Percentiles rank a stretch among this genome's conserved stretches.
phyloP scores from a whole-genome alignment of 2,113 vertebrate species.

The Hassar affinis region DNA sequence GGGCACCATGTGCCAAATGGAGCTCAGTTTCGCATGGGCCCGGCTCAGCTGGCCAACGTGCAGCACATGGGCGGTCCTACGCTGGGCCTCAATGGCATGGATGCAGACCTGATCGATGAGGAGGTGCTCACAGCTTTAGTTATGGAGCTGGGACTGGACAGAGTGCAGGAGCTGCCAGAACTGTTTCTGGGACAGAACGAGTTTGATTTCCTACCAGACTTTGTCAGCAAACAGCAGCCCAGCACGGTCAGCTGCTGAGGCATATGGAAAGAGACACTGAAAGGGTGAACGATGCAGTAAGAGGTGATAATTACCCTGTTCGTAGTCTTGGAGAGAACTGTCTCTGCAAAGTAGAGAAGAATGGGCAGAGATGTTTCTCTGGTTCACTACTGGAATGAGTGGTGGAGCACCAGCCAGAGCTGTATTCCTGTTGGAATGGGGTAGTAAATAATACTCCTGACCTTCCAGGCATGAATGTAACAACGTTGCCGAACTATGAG shows the following conservation, averaged over 20 bases:
- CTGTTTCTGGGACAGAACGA: slow-evolving; percentile 97
- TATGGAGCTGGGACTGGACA: slow-evolving; percentile 91
- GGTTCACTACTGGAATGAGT: slow-evolving; percentile 38
- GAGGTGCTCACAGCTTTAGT: slow-evolving; percentile 93
- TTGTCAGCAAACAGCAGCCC: slow-evolving; percentile 92
- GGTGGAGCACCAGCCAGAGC: slow-evolving; percentile 35
- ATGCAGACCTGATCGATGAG: slow-evolving; percentile 94
- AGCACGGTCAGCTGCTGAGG: slow-evolving; percentile 94
- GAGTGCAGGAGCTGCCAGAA: slow-evolving; percentile 94
- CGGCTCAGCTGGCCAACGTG: slow-evolving; percentile 77
- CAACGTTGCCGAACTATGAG: slow-evolving; percentile 68
- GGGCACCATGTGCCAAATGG: slow-evolving; percentile 73
- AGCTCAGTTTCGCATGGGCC: slow-evolving; percentile 77
- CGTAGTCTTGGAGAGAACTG: slow-evolving; percentile 11
- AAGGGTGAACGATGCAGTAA: slow-evolving; percentile 34
- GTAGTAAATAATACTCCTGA: not conserved
- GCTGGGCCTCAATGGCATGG: slow-evolving; percentile 84
- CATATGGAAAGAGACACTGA: slow-evolving; percentile 40
- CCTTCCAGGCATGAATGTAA: slow-evolving; percentile 75
- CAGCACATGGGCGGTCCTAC: slow-evolving; percentile 80
- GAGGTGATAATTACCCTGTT: slow-evolving; percentile 28
- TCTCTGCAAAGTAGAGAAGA: slow-evolving; percentile 33
- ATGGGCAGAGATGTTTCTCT: slow-evolving; percentile 28
- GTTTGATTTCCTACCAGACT: slow-evolving; percentile 97
- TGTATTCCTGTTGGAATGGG: slow-evolving; percentile 34